Evolutionary conservation across 2,888 invertebrate genomes (phyloP).

Genomic region (Rhogogaster chlorosoma): DNA sequence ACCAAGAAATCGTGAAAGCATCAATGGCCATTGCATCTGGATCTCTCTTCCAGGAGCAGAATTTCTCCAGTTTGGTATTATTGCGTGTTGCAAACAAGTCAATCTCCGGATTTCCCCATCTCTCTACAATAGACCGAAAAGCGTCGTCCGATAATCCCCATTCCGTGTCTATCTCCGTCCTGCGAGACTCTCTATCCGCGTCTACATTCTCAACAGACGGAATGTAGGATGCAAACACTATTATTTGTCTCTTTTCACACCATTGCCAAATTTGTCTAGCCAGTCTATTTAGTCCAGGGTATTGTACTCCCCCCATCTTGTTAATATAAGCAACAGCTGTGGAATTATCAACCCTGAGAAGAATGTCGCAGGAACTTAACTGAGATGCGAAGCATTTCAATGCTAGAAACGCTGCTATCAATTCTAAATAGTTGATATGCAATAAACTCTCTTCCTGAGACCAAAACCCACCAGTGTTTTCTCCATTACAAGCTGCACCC

Average conservation of each 20-base stretch:
- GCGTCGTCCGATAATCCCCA: background rate
- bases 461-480: too few relatives aligned
- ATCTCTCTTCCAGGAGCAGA: background rate
- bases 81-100: background rate
- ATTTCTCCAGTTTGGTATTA: background rate
- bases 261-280: constrained; percentile 40
- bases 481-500: too few relatives aligned
- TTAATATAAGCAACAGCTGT: constrained; percentile 38
- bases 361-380: background rate
- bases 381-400: constrained; percentile 33
- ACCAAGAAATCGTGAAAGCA: background rate
- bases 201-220: background rate
- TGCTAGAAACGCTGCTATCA: constrained; percentile 5
- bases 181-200: background rate
- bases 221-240: background rate
- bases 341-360: background rate
- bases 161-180: background rate
- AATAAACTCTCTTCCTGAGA: too few relatives aligned
- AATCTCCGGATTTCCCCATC: background rate
- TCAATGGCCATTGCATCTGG: background rate
- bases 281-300: background rate
- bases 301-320: constrained; percentile 19
- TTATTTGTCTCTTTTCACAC: background rate
- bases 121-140: background rate
- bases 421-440: constrained; percentile 35